Evolutionary conservation across 2,797 vertebrate genomes (phyloP), one percentile per base, ranked within the genome.

Genomic region (Rhinella marina): DNA sequence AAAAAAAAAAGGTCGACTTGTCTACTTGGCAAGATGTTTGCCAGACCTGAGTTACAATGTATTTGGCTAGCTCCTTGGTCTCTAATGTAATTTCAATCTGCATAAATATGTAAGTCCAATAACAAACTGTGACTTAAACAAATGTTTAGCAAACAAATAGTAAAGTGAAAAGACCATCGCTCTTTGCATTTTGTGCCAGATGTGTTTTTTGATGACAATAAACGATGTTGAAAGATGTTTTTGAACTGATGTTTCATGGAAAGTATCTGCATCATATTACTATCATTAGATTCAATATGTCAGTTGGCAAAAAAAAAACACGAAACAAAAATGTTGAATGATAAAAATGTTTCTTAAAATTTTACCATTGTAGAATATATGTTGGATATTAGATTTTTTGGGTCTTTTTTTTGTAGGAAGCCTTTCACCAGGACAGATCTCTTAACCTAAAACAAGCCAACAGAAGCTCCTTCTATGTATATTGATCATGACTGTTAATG

Each of bases 81-180:
- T 50, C 75, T 80, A 86, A 86, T 82, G 79, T 82, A 87, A 87
- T 87, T 82, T 82, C 81, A 87, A 70, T 87, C 72, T 83, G 72
- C 27, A 77, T 77, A 82, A 83, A 83, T 77, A 83, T 83, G 81
- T 83, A 87, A 75, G 59, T 78, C 61, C 70, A 83, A 66, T 64
- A 78, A 50, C 61, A 83, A 83, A 77, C 25, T 77, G 21, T 57
- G 73, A 25, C 13, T 83, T 83, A 83, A 66, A 78, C 72, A 88
- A 73, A 61, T 73, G 41, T 84, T 85, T 85, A 62, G 59, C 61
- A 81, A 87, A 87, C 56, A 86, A 73, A 21, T 76, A 87, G 86
- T 87, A 73, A 61, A 56, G 32, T 78, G 50, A 79, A 84, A 54
- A 48, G 27, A 78, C 17, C 59, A 68, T 78, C 52, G 61, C 62